phyloP scores from a whole-genome alignment of 2,797 vertebrate species.

The Oreonectes daqikongensis region DNA sequence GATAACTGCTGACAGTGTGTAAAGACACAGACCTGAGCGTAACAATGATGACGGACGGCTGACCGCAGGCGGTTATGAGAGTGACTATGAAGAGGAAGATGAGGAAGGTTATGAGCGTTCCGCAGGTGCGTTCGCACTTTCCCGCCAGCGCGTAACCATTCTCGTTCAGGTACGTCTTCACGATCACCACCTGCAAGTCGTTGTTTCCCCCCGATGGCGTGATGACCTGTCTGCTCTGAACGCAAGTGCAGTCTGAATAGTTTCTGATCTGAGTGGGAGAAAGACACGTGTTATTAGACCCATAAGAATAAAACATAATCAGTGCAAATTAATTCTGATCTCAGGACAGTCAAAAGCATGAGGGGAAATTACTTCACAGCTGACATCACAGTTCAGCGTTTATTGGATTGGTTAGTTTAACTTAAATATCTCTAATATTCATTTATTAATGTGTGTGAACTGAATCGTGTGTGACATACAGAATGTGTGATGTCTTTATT shows the following conservation, averaged over 20 bases:
- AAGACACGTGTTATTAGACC: not conserved
- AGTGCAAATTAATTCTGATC: not conserved
- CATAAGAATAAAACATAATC: not conserved
- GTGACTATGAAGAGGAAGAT: slow-evolving; percentile 97
- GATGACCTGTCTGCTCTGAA: slow-evolving; percentile 96
- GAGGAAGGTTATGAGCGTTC: slow-evolving; percentile 94
- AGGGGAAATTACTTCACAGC: too few relatives aligned
- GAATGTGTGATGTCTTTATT: too few relatives aligned
- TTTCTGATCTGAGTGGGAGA: slow-evolving; percentile 81
- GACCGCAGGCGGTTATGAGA: slow-evolving; percentile 94
- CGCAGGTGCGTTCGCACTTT: slow-evolving; percentile 91
- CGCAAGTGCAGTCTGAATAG: slow-evolving; percentile 95
- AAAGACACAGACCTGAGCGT: slow-evolving; percentile 85
- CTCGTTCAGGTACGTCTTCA: slow-evolving; percentile 95
- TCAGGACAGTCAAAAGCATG: too few relatives aligned
- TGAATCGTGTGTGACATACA: too few relatives aligned
- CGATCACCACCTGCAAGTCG: slow-evolving; percentile 92
- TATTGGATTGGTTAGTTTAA: not conserved
- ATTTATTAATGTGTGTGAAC: too few relatives aligned
- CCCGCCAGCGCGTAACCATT: slow-evolving; percentile 91
- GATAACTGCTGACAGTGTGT: not conserved
- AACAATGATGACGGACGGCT: slow-evolving; percentile 96
- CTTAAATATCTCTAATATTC: too few relatives aligned
- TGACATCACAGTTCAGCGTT: not conserved
- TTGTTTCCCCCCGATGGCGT: slow-evolving; percentile 86